Evolutionary conservation across 1,140 invertebrate species (phyloP).

Genomic region (Eriosoma lanigerum): DNA sequence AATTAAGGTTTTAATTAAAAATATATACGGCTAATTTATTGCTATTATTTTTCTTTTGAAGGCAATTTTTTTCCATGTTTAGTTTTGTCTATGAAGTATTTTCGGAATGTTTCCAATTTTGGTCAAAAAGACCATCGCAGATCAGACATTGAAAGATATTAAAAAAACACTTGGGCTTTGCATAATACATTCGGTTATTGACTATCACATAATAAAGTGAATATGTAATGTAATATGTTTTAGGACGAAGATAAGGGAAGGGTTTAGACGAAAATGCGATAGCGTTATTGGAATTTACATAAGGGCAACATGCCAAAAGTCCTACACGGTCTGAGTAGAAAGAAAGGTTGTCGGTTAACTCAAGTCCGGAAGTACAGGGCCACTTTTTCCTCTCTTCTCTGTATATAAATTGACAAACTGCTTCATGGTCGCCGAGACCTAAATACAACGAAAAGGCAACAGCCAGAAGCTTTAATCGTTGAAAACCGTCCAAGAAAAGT

Average conservation of each 20-base stretch:
- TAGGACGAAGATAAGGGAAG: not conserved
- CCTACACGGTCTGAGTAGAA: not conserved
- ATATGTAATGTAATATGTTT: constrained; percentile 48
- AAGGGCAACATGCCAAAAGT: constrained; percentile 38
- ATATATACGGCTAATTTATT: too few relatives aligned
- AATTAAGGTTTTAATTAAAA: too few relatives aligned
- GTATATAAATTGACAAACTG: constrained; percentile 27
- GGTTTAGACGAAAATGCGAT: constrained; percentile 4
- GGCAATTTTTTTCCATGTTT: not conserved
- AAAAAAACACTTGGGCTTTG: constrained; percentile 21
- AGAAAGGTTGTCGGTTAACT: constrained; percentile 2
- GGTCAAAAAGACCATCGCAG: not conserved
- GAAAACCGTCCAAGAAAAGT: not conserved
- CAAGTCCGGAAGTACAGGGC: not conserved
- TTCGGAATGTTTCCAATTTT: not conserved
- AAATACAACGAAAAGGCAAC: not conserved
- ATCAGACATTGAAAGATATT: constrained; percentile 32
- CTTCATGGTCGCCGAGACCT: not conserved
- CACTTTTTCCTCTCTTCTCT: not conserved
- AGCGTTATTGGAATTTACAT: constrained; percentile 19
- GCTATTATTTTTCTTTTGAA: too few relatives aligned
- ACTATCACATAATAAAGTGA: constrained; percentile 29
- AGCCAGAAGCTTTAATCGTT: not conserved
- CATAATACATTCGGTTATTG: constrained; percentile 33
- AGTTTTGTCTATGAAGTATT: not conserved